Percentiles rank a stretch among this genome's conserved stretches.
Conservation (phyloP, 2,113 vertebrate species). For the Sitta europaea region DNA sequence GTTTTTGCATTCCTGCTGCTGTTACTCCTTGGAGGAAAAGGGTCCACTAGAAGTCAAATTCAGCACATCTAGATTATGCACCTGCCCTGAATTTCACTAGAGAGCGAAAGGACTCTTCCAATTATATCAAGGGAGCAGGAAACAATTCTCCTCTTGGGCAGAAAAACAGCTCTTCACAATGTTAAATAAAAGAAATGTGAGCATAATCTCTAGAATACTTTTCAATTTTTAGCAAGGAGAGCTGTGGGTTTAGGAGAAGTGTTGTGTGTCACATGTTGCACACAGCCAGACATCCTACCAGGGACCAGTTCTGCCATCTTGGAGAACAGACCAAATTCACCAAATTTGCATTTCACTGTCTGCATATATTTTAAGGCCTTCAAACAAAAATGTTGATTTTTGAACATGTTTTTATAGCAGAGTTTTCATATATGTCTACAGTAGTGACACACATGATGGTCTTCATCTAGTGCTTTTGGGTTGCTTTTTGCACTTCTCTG, state of each 20-base stretch:
- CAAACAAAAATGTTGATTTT: not conserved
- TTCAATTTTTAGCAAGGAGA: not conserved
- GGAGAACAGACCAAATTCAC: not conserved
- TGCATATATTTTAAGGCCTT: not conserved
- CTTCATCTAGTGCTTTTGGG: rapidly evolving
- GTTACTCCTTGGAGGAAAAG: not conserved
- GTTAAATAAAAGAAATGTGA: not conserved
- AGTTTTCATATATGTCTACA: not conserved
- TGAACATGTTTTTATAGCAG: not conserved
- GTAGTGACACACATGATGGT: not conserved
- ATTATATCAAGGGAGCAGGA: not conserved
- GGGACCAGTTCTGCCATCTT: not conserved
- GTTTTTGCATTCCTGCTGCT: not conserved
- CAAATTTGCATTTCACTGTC: not conserved
- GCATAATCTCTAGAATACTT: not conserved
- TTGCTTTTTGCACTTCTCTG: not conserved
- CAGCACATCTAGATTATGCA: not conserved
- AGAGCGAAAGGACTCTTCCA: not conserved
- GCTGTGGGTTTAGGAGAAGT: not conserved
- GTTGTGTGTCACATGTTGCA: not conserved
- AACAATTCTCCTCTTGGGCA: not conserved
- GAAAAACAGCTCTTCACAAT: not conserved
- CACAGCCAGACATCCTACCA: not conserved
- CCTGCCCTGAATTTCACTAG: not conserved
- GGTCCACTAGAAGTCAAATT: not conserved